phyloP scores from a whole-genome alignment of 2,113 vertebrate genomes.

The Mellivora capensis region DNA sequence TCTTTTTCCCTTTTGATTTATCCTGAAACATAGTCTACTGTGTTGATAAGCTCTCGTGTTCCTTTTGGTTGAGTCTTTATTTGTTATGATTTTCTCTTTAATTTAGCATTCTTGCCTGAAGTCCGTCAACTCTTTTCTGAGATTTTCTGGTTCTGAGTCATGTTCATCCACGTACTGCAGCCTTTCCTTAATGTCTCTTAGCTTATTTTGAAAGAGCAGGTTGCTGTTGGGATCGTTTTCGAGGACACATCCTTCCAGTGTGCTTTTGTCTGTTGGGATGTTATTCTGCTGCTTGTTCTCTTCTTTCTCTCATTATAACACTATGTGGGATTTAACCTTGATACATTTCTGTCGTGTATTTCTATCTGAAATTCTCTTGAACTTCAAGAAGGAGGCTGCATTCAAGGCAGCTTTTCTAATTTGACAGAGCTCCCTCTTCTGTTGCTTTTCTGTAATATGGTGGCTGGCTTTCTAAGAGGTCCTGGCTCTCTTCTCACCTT shows the following conservation, averaged over 20 bases:
- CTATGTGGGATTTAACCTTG: neutral
- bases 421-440: conserved; percentile 24
- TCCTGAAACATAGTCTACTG: neutral
- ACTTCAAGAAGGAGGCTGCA: neutral
- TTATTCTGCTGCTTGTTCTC: neutral
- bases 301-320: neutral
- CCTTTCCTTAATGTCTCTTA: neutral
- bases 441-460: neutral
- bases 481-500: neutral
- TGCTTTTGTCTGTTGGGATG: neutral
- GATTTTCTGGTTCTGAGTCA: neutral
- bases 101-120: neutral
- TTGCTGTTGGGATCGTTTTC: neutral
- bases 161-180: neutral
- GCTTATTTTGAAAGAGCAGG: conserved; percentile 5
- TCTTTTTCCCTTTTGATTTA: neutral
- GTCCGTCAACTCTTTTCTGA: neutral
- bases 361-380: conserved; percentile 37
- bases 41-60: neutral
- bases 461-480: neutral
- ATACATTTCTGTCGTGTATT: conserved; percentile 7
- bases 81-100: neutral
- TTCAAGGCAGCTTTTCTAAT: neutral
- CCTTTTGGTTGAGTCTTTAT: neutral
- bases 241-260: conserved; percentile 4